Conservation (phyloP, 1,140 invertebrate species). For the Apis mellifera region Amel_HAv3.1 CM009935.2:1154001-1154500, state of each 20-base stretch:
- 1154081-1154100: constrained; percentile 60
- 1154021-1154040: constrained; percentile 53
- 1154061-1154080: constrained; percentile 62
- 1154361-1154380: background rate
- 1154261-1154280: background rate
- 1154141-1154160: constrained; percentile 62
- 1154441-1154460: background rate
- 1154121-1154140: constrained; percentile 61
- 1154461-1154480: too few relatives aligned
- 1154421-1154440: too few relatives aligned
- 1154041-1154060: constrained; percentile 58
- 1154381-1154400: background rate
- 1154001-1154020: constrained; percentile 41
- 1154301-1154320: background rate
- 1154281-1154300: constrained; percentile 3
- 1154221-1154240: too few relatives aligned
- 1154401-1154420: background rate
- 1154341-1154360: background rate
- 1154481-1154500: background rate
- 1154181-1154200: constrained; percentile 17
- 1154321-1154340: too few relatives aligned
- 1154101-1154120: constrained; percentile 53
- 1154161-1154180: constrained; percentile 53
- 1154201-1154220: background rate
- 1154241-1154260: constrained; percentile 3